These are phyloP conservation scores for Rotaria sp. DNA, from an alignment of 2,888 invertebrate genomes.

Conservation along the genomic window DNA sequence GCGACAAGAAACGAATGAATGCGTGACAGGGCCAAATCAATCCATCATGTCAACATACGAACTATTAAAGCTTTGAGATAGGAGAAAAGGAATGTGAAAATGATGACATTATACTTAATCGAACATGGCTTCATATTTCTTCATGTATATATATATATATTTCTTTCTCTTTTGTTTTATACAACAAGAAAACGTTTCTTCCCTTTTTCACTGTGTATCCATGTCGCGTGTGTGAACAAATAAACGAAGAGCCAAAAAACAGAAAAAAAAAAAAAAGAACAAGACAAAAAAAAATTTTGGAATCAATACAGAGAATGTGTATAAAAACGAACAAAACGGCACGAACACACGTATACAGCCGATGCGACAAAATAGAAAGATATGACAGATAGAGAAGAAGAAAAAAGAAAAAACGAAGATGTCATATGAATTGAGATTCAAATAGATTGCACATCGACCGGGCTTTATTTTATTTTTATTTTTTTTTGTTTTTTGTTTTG, in stretches of 20 bases:
- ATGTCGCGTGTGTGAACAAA: conserved; percentile 7
- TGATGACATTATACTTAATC: not conserved
- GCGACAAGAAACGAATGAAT: not conserved
- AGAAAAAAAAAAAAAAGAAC: not conserved
- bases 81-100: not conserved
- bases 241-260: not conserved
- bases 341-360: conserved; percentile 24
- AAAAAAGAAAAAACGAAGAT: not conserved
- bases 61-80: not conserved
- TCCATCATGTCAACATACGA: not conserved
- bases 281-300: not conserved
- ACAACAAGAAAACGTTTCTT: not conserved
- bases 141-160: not conserved
- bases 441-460: conserved; percentile 22
- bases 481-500: not conserved
- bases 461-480: not conserved
- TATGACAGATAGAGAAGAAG: not conserved
- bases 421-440: conserved; percentile 22
- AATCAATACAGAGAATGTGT: conserved; percentile 1
- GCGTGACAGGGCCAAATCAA: conserved; percentile 15
- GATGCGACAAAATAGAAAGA: conserved; percentile 13
- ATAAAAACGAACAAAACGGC: conserved; percentile 22
- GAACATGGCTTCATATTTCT: not conserved
- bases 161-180: not conserved
- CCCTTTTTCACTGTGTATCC: conserved; percentile 1